Evolutionary conservation across 2,888 invertebrate genomes (phyloP), one percentile per base, ranked within the genome.

Genomic region (Priocnemis perturbator): DNA sequence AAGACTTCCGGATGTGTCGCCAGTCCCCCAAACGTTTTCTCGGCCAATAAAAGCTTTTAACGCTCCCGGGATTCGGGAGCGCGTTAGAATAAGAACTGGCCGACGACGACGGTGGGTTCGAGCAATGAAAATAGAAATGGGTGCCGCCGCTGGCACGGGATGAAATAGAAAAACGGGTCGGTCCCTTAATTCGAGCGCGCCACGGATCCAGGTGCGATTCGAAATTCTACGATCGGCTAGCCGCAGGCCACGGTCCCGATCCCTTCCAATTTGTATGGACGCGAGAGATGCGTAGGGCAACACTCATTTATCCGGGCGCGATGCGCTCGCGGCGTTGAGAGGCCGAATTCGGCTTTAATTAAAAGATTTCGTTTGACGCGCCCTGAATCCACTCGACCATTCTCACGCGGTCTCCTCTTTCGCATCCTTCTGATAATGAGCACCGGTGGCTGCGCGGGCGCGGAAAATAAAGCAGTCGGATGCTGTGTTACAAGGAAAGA

Each of bases 1-100:
- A 60, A 67, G 60, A 66, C 57, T 79, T 76, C 72, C 72, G 74
- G 65, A 69, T 65, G 20, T n/a, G 66, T 48, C 68, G 59, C 26
- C 61, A 71, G 65, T 37, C 37, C 69, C 63, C 65, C 67, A 23
- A 23, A 50, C 48, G 57, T 65, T 64, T 61, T 70, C 60, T 64
- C 67, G 48, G 71, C 68, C 79, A 79, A 83, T 86, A 83, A 85
- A 84, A 81, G 80, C 81, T 85, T 84, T 85, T 81, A 80, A 83
- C 83, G 74, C 74, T 62, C 63, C 52, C 37, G 37, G 37, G 37
- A 37, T 37, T 37, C 37, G 37, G 37, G 7, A 37, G 37, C 37
- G 37, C 37, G 37, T 11, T 37, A 1, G 37, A 37, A 37, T 3
- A 37, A 37, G 37, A 37, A 37, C 37, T 11, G 37, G 37, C 37